Conservation (phyloP, 2,113 vertebrate genomes). For the Hippolais icterina region DNA sequence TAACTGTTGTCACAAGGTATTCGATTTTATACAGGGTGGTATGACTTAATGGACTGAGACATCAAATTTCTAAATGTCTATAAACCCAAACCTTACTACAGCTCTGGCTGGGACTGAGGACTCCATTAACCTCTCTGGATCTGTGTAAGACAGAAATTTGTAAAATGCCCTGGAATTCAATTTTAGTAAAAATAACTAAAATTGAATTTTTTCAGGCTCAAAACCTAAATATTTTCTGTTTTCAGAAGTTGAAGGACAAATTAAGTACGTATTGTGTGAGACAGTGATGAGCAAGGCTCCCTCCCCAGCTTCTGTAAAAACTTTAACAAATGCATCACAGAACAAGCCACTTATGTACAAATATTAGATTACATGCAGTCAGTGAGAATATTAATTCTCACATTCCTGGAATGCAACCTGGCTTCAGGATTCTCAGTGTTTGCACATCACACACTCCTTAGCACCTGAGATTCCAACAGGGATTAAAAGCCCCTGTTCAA, state of each 20-base stretch:
- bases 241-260: not conserved
- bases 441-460: not conserved
- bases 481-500: not conserved
- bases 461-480: not conserved
- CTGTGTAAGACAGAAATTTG: not conserved
- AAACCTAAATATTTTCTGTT: not conserved
- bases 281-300: not conserved
- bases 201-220: not conserved
- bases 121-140: not conserved
- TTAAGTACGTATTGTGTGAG: not conserved
- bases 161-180: not conserved
- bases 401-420: not conserved
- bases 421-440: not conserved
- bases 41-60: not conserved
- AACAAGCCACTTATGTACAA: not conserved
- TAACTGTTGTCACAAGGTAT: conserved; percentile 34
- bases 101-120: not conserved
- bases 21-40: not conserved
- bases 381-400: not conserved
- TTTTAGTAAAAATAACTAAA: not conserved
- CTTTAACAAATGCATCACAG: not conserved
- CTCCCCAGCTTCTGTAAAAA: not conserved
- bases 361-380: not conserved
- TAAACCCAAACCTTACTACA: not conserved
- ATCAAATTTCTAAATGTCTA: not conserved